These are phyloP conservation scores for Diarsia brunnea DNA, from an alignment of 2,888 invertebrate species.

Conservation along the genomic window DNA sequence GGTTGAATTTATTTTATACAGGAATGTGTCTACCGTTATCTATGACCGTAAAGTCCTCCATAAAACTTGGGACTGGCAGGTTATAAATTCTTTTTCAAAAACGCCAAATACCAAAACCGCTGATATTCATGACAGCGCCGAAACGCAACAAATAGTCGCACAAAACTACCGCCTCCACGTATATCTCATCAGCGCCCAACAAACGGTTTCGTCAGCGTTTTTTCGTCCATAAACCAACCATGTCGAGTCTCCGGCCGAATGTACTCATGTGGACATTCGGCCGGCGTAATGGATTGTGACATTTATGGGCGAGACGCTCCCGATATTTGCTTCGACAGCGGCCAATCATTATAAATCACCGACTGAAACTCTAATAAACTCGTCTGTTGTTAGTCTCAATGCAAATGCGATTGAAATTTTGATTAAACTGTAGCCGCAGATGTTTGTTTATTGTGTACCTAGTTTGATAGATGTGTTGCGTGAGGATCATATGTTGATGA, in stretches of 20 bases:
- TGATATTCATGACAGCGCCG: conserved; percentile 45
- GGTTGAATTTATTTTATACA: neutral
- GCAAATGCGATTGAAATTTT: conserved; percentile 69
- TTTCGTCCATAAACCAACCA: conserved; percentile 68
- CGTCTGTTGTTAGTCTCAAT: conserved; percentile 68
- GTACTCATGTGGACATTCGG: conserved; percentile 69
- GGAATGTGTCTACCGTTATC: neutral
- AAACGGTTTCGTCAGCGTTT: conserved; percentile 68
- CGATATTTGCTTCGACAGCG: conserved; percentile 71
- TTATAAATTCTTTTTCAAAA: conserved; percentile 21
- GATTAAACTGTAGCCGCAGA: conserved; percentile 59
- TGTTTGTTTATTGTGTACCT: conserved; percentile 52
- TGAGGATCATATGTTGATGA: conserved; percentile 11
- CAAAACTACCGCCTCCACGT: conserved; percentile 52
- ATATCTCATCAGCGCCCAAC: conserved; percentile 64
- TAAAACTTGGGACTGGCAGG: neutral
- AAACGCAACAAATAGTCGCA: conserved; percentile 56
- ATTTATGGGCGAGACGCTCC: conserved; percentile 68
- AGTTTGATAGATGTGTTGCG: conserved; percentile 46
- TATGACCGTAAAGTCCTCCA: neutral
- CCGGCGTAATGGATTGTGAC: conserved; percentile 70
- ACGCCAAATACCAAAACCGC: conserved; percentile 25
- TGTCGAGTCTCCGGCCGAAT: conserved; percentile 64
- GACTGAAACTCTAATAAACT: conserved; percentile 65
- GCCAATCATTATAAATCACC: conserved; percentile 71